Conservation (phyloP, 2,888 invertebrate species). For the Subacronicta megacephala region DNA sequence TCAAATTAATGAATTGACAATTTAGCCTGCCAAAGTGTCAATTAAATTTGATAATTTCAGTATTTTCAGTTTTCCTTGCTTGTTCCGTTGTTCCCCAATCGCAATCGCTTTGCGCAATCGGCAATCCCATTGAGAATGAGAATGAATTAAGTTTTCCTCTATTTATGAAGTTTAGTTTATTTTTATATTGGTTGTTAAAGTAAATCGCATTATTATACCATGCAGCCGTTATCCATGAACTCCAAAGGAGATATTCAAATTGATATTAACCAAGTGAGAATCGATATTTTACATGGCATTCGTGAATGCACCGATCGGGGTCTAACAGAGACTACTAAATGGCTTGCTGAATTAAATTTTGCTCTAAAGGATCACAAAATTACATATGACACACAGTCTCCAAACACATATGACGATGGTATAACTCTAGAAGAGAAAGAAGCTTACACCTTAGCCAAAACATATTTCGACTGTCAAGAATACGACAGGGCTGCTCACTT, state of each 20-base stretch:
- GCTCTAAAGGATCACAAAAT: conserved; percentile 92
- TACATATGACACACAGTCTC: conserved; percentile 84
- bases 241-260: conserved; percentile 81
- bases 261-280: conserved; percentile 81
- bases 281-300: conserved; percentile 81
- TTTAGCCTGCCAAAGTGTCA: too few relatives aligned
- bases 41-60: too few relatives aligned
- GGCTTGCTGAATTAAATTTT: conserved; percentile 96
- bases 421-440: conserved; percentile 91
- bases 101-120: too few relatives aligned
- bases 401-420: conserved; percentile 76
- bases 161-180: too few relatives aligned
- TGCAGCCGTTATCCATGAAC: conserved; percentile 76
- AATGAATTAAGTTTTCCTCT: too few relatives aligned
- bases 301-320: conserved; percentile 94
- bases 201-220: conserved; percentile 35
- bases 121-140: too few relatives aligned
- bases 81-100: too few relatives aligned
- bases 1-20: too few relatives aligned
- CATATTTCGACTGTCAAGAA: conserved; percentile 97
- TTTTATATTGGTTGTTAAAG: too few relatives aligned
- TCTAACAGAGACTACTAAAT: conserved; percentile 94
- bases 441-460: conserved; percentile 94
- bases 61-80: too few relatives aligned
- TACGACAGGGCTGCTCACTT: conserved; percentile 96